phyloP scores from a whole-genome alignment of 2,888 invertebrate genomes.

The Tholera decimalis region DNA sequence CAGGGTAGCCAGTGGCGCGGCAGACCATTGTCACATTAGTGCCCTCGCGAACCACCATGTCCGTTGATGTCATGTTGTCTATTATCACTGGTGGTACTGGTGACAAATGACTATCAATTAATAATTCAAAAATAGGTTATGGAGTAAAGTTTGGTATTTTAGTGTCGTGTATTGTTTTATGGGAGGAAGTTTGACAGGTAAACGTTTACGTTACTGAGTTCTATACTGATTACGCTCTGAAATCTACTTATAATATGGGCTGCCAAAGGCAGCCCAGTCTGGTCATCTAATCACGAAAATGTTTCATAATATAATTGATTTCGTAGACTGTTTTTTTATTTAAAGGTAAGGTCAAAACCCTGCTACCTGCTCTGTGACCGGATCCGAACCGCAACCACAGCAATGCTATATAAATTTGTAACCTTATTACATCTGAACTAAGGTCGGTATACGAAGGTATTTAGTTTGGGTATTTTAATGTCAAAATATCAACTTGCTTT shows the following conservation, averaged over 20 bases:
- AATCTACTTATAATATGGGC: background rate
- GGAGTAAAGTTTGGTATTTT: no score
- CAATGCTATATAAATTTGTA: constrained; percentile 63
- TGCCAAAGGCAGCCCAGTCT: background rate
- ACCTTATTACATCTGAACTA: constrained; percentile 56
- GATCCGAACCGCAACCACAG: constrained; percentile 63
- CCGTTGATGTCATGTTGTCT: constrained; percentile 97
- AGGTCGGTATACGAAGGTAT: constrained; percentile 56
- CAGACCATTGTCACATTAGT: constrained; percentile 97
- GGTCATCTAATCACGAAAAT: constrained; percentile 11
- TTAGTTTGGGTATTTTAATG: constrained; percentile 61
- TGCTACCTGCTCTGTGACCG: constrained; percentile 54
- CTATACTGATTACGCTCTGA: no score
- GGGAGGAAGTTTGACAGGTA: no score
- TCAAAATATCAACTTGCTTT: constrained; percentile 52
- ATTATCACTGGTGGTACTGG: constrained; percentile 97
- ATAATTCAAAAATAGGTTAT: background rate
- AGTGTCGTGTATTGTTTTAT: background rate
- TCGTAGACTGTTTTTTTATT: constrained; percentile 45
- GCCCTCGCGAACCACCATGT: constrained; percentile 97
- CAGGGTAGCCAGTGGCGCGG: constrained; percentile 97
- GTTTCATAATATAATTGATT: constrained; percentile 47
- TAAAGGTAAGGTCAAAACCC: constrained; percentile 40
- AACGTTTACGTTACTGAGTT: no score
- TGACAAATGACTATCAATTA: constrained; percentile 43